phyloP scores from a whole-genome alignment of 1,140 invertebrate genomes.

The Dinoponera quadriceps region DNA sequence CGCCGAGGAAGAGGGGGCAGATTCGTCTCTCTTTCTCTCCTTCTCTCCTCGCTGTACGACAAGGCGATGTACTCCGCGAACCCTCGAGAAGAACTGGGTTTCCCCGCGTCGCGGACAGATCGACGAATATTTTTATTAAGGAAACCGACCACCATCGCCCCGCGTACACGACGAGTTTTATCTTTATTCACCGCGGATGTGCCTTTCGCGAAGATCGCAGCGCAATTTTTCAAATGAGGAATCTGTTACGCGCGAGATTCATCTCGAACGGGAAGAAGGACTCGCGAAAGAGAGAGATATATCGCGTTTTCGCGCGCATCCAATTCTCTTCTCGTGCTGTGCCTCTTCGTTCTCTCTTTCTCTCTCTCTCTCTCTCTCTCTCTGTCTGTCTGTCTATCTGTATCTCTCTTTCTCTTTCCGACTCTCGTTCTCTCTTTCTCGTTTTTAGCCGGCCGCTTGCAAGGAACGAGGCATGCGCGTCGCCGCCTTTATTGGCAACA shows the following conservation, averaged over 20 bases:
- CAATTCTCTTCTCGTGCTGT: not conserved
- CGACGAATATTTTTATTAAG: conserved; percentile 29
- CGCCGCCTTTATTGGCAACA: conserved; percentile 61
- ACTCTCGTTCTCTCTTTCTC: not conserved
- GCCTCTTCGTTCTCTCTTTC: not conserved
- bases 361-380: conserved; percentile 6
- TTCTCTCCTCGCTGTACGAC: not conserved
- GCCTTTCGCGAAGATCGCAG: too few relatives aligned
- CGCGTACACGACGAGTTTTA: not conserved
- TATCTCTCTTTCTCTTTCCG: not conserved
- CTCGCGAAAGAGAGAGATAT: not conserved
- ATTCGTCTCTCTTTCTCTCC: conserved; percentile 61
- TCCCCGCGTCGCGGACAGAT: not conserved
- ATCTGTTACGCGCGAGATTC: too few relatives aligned
- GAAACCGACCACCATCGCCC: conserved; percentile 17
- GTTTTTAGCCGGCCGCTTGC: conserved; percentile 11
- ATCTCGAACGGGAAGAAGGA: too few relatives aligned
- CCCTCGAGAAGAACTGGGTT: conserved; percentile 42
- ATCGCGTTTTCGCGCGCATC: conserved; percentile 8
- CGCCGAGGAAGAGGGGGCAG: conserved; percentile 34
- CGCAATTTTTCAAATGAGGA: too few relatives aligned
- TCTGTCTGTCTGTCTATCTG: not conserved
- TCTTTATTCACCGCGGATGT: too few relatives aligned
- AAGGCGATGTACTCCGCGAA: conserved; percentile 35
- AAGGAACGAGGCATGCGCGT: conserved; percentile 55